Evolutionary conservation across 2,113 vertebrate species (phyloP).

Genomic region (Corapipo altera): DNA sequence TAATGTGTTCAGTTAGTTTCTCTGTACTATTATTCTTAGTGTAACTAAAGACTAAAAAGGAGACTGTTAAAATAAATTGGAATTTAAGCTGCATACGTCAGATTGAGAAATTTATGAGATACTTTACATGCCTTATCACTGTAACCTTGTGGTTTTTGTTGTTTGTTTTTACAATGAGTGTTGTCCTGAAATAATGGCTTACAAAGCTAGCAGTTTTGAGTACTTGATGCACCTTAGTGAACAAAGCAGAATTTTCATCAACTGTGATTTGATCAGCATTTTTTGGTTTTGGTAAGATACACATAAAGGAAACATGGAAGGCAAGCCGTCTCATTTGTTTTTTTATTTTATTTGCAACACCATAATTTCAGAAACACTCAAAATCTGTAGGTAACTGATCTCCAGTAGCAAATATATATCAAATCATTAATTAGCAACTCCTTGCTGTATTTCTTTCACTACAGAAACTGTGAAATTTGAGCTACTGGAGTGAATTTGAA

Average conservation of each 20-base stretch:
- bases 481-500: neutral
- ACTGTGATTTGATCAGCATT: neutral
- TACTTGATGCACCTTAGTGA: neutral
- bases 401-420: neutral
- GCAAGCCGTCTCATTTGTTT: neutral
- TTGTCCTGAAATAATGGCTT: neutral
- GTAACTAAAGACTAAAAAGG: neutral
- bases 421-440: neutral
- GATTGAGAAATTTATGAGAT: neutral
- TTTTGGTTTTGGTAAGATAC: neutral
- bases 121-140: neutral
- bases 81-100: neutral
- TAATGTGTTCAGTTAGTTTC: neutral
- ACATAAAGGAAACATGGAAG: neutral
- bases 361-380: neutral
- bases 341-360: neutral
- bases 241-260: neutral
- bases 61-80: neutral
- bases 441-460: neutral
- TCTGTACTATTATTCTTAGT: neutral
- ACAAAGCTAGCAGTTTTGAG: neutral
- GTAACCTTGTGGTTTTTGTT: neutral
- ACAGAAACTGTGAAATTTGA: neutral
- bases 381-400: neutral
- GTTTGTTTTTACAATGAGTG: neutral